Conservation (phyloP, 2,113 vertebrate species). For the Rhinogobius similis region DNA sequence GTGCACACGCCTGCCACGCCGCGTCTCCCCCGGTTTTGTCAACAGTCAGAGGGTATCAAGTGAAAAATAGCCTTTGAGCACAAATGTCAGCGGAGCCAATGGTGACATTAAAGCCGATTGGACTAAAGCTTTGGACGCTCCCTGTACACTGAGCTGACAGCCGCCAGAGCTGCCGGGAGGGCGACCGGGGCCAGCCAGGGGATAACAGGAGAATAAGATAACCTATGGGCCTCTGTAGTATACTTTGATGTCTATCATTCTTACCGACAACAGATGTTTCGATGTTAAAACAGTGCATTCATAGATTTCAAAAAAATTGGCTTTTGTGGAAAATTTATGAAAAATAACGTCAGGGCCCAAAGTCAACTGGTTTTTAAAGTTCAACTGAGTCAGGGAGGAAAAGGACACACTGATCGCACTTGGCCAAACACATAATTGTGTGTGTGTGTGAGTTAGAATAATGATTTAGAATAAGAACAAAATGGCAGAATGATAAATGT, state of each 20-base stretch:
- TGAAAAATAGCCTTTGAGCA: constrained; percentile 67
- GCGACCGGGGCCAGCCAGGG: background rate
- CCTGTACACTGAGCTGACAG: constrained; percentile 18
- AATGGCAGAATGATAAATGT: background rate
- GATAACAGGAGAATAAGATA: constrained; percentile 34
- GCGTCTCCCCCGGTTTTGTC: constrained; percentile 62
- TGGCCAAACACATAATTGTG: background rate
- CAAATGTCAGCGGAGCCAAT: constrained; percentile 65
- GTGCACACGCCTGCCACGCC: constrained; percentile 14
- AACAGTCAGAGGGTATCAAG: constrained; percentile 65
- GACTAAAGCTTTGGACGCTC: constrained; percentile 44
- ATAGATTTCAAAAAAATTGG: background rate
- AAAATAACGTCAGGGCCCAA: constrained; percentile 5
- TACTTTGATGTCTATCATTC: background rate
- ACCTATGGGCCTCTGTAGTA: constrained; percentile 12
- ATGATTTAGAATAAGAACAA: constrained; percentile 8
- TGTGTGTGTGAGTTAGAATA: constrained; percentile 8
- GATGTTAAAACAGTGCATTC: background rate
- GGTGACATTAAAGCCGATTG: constrained; percentile 64
- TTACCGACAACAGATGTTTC: background rate
- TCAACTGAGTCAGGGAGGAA: background rate
- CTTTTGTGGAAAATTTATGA: background rate
- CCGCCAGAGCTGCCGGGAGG: background rate
- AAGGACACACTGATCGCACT: background rate
- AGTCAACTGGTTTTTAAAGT: constrained; percentile 7